A percentile compares a stretch with the other conserved stretches of the same genome.
Conservation (phyloP, 2,113 vertebrate genomes). For the Mormoops blainvillei region DNA sequence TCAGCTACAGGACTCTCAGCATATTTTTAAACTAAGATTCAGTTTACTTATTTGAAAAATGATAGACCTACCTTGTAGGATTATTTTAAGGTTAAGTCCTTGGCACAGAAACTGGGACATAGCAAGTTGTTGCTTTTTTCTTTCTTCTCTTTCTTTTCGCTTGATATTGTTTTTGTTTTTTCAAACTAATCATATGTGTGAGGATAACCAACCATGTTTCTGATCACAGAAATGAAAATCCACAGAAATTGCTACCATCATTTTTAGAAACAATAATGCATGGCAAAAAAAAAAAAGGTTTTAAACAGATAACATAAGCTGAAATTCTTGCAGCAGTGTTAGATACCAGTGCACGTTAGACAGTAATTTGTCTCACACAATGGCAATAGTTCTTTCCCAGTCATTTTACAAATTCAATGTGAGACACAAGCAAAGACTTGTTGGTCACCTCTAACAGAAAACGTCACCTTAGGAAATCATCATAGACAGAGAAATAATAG, state of each 20-base stretch:
- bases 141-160: neutral
- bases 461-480: neutral
- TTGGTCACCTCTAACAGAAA: neutral
- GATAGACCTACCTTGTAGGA: neutral
- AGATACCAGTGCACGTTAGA: neutral
- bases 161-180: neutral
- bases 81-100: neutral
- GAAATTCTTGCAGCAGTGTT: neutral
- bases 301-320: neutral
- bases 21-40: slow-evolving; percentile 4
- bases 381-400: neutral
- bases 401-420: neutral
- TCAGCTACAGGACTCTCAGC: neutral
- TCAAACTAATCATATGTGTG: neutral
- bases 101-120: neutral
- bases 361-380: neutral
- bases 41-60: neutral
- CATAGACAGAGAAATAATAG: neutral
- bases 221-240: neutral
- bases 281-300: neutral
- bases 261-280: neutral
- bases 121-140: neutral
- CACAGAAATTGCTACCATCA: neutral
- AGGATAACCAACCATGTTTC: neutral
- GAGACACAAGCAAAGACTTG: neutral